A percentile compares a stretch with the other conserved stretches of the same genome.
These are phyloP conservation scores for Dendrolimus punctatus DNA, from an alignment of 1,140 invertebrate species.

Conservation along the genomic window DNA sequence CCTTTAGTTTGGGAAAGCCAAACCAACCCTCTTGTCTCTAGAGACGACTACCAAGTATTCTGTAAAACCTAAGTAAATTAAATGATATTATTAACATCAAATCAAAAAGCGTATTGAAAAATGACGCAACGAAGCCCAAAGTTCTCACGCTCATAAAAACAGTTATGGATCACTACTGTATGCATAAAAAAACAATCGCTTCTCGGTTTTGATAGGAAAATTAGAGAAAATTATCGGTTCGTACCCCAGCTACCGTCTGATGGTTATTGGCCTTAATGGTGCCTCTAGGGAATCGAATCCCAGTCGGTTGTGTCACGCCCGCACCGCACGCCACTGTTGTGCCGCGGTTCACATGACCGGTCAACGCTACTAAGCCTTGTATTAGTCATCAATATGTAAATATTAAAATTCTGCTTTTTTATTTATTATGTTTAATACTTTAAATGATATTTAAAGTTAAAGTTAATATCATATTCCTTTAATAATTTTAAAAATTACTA, in stretches of 20 bases:
- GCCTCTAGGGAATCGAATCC: constrained; percentile 50
- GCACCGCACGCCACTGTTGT: constrained; percentile 33
- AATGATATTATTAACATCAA: too few relatives aligned
- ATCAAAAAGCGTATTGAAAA: constrained; percentile 29
- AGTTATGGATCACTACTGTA: constrained; percentile 42
- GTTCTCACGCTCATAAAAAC: constrained; percentile 51
- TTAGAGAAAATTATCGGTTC: constrained; percentile 64
- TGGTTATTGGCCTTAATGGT: constrained; percentile 64
- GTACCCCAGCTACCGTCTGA: constrained; percentile 51
- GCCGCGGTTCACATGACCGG: constrained; percentile 35
- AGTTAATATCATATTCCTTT: too few relatives aligned
- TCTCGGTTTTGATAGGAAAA: constrained; percentile 66
- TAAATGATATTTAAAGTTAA: too few relatives aligned
- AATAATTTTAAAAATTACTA: too few relatives aligned
- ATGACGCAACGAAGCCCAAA: constrained; percentile 45
- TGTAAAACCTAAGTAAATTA: too few relatives aligned
- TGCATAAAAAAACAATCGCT: constrained; percentile 37
- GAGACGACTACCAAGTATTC: too few relatives aligned
- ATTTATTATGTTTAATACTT: too few relatives aligned
- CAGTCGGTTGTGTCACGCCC: constrained; percentile 46
- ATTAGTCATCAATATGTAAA: not conserved
- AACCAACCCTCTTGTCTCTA: too few relatives aligned
- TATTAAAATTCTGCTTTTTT: not conserved
- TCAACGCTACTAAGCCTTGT: not conserved
- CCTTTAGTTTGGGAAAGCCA: too few relatives aligned